Evolutionary conservation across 2,797 vertebrate species (phyloP).

Genomic region (Amphiprion clarkii): DNA sequence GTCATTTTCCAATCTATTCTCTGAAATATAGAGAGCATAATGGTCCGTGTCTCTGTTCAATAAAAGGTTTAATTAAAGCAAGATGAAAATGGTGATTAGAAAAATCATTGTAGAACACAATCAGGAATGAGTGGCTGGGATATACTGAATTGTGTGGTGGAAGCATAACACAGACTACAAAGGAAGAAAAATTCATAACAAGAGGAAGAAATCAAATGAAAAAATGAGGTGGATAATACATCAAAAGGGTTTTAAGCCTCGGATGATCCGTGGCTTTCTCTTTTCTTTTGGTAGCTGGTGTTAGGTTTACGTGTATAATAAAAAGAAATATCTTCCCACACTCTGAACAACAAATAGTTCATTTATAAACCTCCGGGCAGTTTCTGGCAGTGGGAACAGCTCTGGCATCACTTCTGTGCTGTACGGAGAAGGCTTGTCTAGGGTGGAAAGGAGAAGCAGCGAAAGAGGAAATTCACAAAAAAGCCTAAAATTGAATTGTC

Average conservation of each 20-base stretch:
- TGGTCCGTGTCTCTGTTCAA: conserved; percentile 56
- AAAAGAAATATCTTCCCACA: conserved; percentile 71
- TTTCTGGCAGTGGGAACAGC: conserved; percentile 54
- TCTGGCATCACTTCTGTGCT: conserved; percentile 55
- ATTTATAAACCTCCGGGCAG: conserved; percentile 70
- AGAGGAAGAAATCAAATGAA: conserved; percentile 53
- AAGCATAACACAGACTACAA: conserved; percentile 30
- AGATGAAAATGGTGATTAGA: conserved; percentile 68
- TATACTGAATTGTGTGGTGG: conserved; percentile 44
- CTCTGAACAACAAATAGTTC: conserved; percentile 69
- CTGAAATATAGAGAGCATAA: conserved; percentile 72
- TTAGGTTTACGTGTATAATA: conserved; percentile 58
- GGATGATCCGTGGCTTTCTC: conserved; percentile 55
- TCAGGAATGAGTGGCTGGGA: conserved; percentile 22
- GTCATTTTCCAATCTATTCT: conserved; percentile 72
- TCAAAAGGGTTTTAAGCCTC: conserved; percentile 64
- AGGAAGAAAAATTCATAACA: conserved; percentile 36
- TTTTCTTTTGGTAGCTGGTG: conserved; percentile 26
- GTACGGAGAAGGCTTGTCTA: conserved; percentile 19
- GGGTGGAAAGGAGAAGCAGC: conserved; percentile 30
- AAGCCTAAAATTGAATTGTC: not conserved
- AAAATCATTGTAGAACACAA: conserved; percentile 52
- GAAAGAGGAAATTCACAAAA: conserved; percentile 10
- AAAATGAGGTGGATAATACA: conserved; percentile 45
- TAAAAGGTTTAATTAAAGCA: conserved; percentile 75